Evolutionary conservation across 2,888 invertebrate species (phyloP), one percentile per base, ranked within the genome.

Genomic region (Steinernema hermaphroditum): DNA sequence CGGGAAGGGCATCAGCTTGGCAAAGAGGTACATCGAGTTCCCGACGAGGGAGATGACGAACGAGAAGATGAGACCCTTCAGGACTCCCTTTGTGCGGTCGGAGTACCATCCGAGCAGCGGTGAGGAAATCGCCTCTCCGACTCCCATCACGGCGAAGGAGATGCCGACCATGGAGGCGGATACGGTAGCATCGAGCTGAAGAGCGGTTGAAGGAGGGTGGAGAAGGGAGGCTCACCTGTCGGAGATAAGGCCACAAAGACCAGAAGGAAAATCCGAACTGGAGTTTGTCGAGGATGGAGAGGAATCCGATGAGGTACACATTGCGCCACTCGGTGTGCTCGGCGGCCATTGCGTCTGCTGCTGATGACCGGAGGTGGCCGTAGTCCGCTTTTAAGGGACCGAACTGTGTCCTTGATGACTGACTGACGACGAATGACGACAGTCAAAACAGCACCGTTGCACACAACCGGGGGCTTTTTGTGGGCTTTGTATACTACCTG

Each of bases 241-340:
- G 62, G 16, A 62, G 27, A 19, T 62, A 62, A 32, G 62, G 62
- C 62, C 62, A 62, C 27, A 62, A n/a, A 16, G 62, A 62, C 62
- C 62, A 62, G 16, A 62, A 29, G 62, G 27, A 62, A 32, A 62
- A 62, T 8, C 54, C 54, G 27, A 54, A 54, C 19, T 54, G 54
- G 27, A 54, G 54, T 24, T 54, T 54, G 54, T 54, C 54, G 27
- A 54, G 12, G 54, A 54, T 54, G 14, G 54, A 54, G n/a, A 54
- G 27, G 22, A 54, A 14, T 54, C 54, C 54, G 4, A 54, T 16
- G 6, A 54, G 9, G 54, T 54, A 54, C 6, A 54, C 54, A 16
- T 54, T 54, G 12, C 54, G 54, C 54, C 54, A 54, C 54, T 54
- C 24, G 54, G 54, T 54, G 37, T 37, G 37, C 37, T 37, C 37